Conservation (phyloP, 1,140 invertebrate species). For the Homalodisca vitripennis region DNA sequence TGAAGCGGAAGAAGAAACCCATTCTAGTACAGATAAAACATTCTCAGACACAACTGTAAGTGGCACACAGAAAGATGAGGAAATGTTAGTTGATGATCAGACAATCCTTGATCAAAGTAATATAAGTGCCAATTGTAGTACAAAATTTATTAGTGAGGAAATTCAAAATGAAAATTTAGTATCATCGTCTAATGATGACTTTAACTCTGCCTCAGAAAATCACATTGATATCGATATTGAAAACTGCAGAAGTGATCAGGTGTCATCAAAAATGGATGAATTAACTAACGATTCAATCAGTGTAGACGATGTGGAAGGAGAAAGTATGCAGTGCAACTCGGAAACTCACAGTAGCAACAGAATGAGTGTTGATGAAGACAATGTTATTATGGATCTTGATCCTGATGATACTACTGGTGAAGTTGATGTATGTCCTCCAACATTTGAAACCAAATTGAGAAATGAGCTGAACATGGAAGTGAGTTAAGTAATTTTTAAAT, state of each 20-base stretch:
- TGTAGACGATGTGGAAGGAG: neutral
- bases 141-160: neutral
- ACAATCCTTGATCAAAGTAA: neutral
- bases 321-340: neutral
- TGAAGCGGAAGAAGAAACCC: too few relatives aligned
- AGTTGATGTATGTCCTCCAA: neutral
- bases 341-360: constrained; percentile 5
- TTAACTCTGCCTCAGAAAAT: neutral
- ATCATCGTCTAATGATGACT: neutral
- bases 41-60: too few relatives aligned
- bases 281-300: neutral
- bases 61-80: too few relatives aligned
- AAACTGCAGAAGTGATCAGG: neutral
- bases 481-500: neutral
- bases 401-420: neutral
- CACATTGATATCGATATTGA: neutral
- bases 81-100: too few relatives aligned
- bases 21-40: too few relatives aligned
- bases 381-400: neutral
- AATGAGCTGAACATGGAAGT: neutral
- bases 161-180: neutral
- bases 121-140: neutral
- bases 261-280: neutral
- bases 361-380: constrained; percentile 9
- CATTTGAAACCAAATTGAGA: neutral